Evolutionary conservation across 2,888 invertebrate genomes (phyloP).

Genomic region (Athetis lepigone): DNA sequence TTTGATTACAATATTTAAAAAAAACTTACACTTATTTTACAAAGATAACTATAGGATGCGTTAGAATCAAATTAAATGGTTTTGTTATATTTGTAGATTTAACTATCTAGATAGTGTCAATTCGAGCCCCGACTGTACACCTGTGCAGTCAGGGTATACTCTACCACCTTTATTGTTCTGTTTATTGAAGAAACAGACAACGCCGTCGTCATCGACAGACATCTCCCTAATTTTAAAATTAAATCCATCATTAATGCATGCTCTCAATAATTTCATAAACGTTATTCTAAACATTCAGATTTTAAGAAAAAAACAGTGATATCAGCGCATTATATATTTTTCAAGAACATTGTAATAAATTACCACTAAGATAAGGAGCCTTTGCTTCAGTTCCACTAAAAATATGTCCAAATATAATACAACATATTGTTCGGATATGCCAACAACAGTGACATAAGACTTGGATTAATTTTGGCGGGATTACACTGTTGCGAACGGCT

Average conservation of each 20-base stretch:
- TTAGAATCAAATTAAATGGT: no score
- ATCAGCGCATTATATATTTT: conserved; percentile 29
- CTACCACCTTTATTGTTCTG: neutral
- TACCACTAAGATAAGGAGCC: conserved; percentile 48
- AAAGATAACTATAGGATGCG: no score
- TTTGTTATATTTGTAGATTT: no score
- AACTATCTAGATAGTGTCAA: no score
- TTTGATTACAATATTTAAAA: no score
- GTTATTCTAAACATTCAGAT: neutral
- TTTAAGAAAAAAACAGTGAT: conserved; percentile 19
- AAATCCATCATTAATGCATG: no score
- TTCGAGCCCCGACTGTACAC: no score
- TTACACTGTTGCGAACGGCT: conserved; percentile 34
- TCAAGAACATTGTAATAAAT: conserved; percentile 53
- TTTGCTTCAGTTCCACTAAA: conserved; percentile 42
- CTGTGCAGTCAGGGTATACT: no score
- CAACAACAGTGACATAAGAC: conserved; percentile 47
- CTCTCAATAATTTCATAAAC: neutral
- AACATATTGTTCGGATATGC: conserved; percentile 27
- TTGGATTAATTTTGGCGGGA: conserved; percentile 54
- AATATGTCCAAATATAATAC: conserved; percentile 46
- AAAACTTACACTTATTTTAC: no score
- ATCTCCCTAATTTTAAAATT: neutral
- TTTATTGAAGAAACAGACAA: no score
- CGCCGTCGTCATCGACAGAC: no score